Conservation (phyloP, 2,797 vertebrate species). For the Pitangus sulphuratus region DNA sequence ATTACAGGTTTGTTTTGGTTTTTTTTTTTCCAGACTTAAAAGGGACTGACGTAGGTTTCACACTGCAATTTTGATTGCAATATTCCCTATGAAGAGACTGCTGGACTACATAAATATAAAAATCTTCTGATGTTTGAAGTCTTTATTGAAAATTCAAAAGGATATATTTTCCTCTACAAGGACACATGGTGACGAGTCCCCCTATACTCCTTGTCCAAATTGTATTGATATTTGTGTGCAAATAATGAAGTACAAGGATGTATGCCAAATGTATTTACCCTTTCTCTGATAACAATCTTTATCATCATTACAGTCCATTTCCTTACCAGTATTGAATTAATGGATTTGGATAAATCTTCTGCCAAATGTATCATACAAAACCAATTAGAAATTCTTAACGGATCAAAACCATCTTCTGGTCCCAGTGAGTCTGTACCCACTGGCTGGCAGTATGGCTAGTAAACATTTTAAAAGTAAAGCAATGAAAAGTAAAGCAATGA, state of each 20-base stretch:
- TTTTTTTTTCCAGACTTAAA: background rate
- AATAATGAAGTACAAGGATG: slow-evolving; percentile 53
- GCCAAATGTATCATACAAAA: slow-evolving; percentile 67
- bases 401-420: slow-evolving; percentile 46
- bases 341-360: slow-evolving; percentile 66
- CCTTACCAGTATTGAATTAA: slow-evolving; percentile 69
- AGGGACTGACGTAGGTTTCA: background rate
- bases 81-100: background rate
- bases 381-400: slow-evolving; percentile 66
- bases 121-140: slow-evolving; percentile 1
- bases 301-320: slow-evolving; percentile 68
- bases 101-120: background rate
- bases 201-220: background rate
- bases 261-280: slow-evolving; percentile 68
- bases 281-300: slow-evolving; percentile 57
- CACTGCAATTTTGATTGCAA: background rate
- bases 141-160: slow-evolving; percentile 6
- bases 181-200: background rate
- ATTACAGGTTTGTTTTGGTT: background rate
- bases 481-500: background rate
- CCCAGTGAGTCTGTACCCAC: slow-evolving; percentile 18
- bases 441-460: slow-evolving; percentile 3
- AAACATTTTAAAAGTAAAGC: slow-evolving; percentile 29
- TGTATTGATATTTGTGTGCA: background rate
- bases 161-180: background rate